phyloP scores from a whole-genome alignment of 2,113 vertebrate genomes.

The Oryzias curvinotus region DNA sequence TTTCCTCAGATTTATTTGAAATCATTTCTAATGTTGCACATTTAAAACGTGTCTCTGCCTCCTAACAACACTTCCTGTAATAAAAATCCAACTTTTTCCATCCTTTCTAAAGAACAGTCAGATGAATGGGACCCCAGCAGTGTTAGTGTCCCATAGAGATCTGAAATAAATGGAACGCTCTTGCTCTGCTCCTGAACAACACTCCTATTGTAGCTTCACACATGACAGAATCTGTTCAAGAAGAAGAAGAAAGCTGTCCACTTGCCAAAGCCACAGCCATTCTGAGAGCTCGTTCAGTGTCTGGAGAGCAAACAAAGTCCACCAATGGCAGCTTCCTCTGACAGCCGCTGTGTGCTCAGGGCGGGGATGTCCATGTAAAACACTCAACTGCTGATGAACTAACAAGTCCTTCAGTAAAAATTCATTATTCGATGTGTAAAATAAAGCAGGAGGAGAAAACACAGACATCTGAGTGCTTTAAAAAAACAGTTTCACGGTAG shows the following conservation, averaged over 20 bases:
- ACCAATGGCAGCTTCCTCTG: slow-evolving; percentile 32
- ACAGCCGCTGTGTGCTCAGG: neutral
- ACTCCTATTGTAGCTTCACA: slow-evolving; percentile 56
- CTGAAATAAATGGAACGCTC: slow-evolving; percentile 38
- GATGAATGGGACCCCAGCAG: neutral
- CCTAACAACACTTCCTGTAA: no score
- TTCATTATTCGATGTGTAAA: no score
- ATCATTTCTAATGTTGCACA: no score
- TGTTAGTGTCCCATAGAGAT: slow-evolving; percentile 29
- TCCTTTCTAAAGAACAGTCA: neutral
- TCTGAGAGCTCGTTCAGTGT: slow-evolving; percentile 15
- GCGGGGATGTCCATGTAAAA: neutral
- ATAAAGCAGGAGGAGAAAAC: no score
- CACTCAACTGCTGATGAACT: neutral
- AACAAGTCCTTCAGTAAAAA: no score
- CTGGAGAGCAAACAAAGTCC: slow-evolving; percentile 48
- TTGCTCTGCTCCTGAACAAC: slow-evolving; percentile 45
- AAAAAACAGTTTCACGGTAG: no score
- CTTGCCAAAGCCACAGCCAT: slow-evolving; percentile 40
- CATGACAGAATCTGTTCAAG: slow-evolving; percentile 67
- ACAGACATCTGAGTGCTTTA: no score
- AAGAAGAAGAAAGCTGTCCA: slow-evolving; percentile 40
- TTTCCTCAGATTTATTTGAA: no score
- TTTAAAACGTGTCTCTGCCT: no score
- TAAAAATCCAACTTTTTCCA: no score